A percentile compares a stretch with the other conserved stretches of the same genome.
phyloP scores from a whole-genome alignment of 2,113 vertebrate species.

The Rana temporaria region DNA sequence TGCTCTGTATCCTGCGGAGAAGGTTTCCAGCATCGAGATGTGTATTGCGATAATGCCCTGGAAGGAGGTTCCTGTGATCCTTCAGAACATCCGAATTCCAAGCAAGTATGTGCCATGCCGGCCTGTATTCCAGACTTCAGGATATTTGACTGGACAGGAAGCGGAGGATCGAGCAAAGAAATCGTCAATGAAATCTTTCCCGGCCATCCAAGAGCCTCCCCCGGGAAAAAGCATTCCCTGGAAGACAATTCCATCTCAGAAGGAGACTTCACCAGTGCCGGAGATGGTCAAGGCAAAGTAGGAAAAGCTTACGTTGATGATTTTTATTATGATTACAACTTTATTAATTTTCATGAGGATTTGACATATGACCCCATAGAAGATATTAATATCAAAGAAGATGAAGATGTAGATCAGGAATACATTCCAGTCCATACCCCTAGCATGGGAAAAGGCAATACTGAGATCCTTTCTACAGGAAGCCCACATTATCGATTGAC shows the following conservation, averaged over 20 bases:
- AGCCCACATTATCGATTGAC: not conserved
- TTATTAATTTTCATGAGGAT: conserved; percentile 96
- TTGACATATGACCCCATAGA: conserved; percentile 75
- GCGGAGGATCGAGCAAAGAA: conserved; percentile 85
- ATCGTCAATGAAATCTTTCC: conserved; percentile 81
- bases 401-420: conserved; percentile 2
- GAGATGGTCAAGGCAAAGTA: conserved; percentile 64
- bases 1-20: conserved; percentile 85
- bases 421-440: not conserved
- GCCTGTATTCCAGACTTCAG: conserved; percentile 67
- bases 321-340: conserved; percentile 98
- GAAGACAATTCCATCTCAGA: conserved; percentile 69
- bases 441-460: not conserved
- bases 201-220: conserved; percentile 54
- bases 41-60: conserved; percentile 79
- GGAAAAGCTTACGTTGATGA: conserved; percentile 83
- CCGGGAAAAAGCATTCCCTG: conserved; percentile 58
- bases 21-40: conserved; percentile 73
- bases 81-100: conserved; percentile 65
- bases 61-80: conserved; percentile 72
- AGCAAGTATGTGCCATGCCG: conserved; percentile 65
- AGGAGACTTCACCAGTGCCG: conserved; percentile 73
- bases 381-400: conserved; percentile 55
- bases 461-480: not conserved
- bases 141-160: conserved; percentile 83